Percentiles rank a stretch among this genome's conserved stretches.
Conservation (phyloP, 2,888 invertebrate species). For the Drosophila planitibia region DNA sequence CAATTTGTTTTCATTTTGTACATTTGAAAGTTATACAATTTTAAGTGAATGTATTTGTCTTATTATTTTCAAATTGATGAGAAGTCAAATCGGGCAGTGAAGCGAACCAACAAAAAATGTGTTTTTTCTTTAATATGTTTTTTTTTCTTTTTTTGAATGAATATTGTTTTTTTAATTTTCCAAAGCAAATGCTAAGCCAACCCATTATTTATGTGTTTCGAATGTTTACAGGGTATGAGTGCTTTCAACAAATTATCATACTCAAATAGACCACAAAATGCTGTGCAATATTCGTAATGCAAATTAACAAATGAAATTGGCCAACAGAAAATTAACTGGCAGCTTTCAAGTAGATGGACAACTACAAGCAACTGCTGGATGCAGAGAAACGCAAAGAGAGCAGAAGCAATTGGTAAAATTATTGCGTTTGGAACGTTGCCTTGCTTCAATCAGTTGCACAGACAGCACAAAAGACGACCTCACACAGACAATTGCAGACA, state of each 20-base stretch:
- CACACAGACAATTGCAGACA: conserved; percentile 45
- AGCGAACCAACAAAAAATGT: background rate
- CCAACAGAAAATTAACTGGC: conserved; percentile 52
- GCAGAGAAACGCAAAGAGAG: conserved; percentile 15
- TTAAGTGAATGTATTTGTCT: background rate
- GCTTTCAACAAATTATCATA: conserved; percentile 31
- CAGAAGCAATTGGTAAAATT: conserved; percentile 55
- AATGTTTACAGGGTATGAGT: conserved; percentile 19
- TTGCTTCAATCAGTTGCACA: conserved; percentile 70
- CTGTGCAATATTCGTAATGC: conserved; percentile 61
- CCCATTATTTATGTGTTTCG: background rate
- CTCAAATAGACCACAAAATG: conserved; percentile 60
- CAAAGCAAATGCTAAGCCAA: background rate
- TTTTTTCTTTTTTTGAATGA: background rate
- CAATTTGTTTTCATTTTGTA: background rate
- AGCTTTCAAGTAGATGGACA: conserved; percentile 41
- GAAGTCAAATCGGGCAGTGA: background rate
- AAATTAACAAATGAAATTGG: conserved; percentile 75
- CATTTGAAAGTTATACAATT: background rate
- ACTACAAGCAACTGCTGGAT: conserved; percentile 6
- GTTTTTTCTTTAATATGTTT: background rate
- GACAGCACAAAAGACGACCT: conserved; percentile 43
- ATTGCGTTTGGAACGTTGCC: conserved; percentile 63
- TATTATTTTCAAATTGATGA: background rate
- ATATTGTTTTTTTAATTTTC: background rate